Evolutionary conservation across 2,888 invertebrate genomes (phyloP).

Genomic region (Drosophila robusta): DNA sequence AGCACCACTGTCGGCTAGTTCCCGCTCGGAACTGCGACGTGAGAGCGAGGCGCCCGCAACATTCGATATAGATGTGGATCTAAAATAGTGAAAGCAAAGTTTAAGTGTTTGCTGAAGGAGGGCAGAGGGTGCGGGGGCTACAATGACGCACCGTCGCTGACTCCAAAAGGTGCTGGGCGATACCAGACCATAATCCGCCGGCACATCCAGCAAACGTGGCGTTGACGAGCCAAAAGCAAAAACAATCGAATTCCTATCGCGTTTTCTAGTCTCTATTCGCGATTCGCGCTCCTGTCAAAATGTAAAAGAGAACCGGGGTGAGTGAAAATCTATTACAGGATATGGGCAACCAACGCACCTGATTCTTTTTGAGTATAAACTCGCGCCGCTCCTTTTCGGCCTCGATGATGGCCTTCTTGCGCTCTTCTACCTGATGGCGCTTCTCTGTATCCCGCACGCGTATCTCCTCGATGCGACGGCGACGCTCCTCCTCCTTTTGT

Average conservation of each 20-base stretch:
- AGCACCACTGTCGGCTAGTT: conserved; percentile 88
- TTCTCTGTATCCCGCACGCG: conserved; percentile 91
- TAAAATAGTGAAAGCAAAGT: conserved; percentile 71
- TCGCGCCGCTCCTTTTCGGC: conserved; percentile 94
- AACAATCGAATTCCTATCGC: conserved; percentile 90
- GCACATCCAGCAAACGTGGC: conserved; percentile 92
- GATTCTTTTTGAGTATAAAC: conserved; percentile 93
- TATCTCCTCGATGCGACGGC: conserved; percentile 93
- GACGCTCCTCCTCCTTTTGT: conserved; percentile 94
- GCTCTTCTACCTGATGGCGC: conserved; percentile 91
- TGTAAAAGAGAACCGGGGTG: too few relatives aligned
- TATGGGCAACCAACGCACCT: conserved; percentile 76
- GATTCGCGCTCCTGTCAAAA: conserved; percentile 89
- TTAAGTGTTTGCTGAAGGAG: not conserved
- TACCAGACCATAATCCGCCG: conserved; percentile 89
- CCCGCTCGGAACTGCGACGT: conserved; percentile 93
- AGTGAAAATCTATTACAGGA: not conserved
- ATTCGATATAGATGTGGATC: conserved; percentile 95
- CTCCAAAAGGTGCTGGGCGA: conserved; percentile 90
- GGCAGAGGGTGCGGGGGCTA: too few relatives aligned
- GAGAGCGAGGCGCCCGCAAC: conserved; percentile 93
- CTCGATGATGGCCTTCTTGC: conserved; percentile 95
- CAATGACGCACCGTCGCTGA: conserved; percentile 88
- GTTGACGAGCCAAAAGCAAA: conserved; percentile 97
- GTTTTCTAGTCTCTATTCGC: conserved; percentile 91